Conservation (phyloP, 37 sponge, comb jelly and placozoan species). For the Crambe crambe region DNA sequence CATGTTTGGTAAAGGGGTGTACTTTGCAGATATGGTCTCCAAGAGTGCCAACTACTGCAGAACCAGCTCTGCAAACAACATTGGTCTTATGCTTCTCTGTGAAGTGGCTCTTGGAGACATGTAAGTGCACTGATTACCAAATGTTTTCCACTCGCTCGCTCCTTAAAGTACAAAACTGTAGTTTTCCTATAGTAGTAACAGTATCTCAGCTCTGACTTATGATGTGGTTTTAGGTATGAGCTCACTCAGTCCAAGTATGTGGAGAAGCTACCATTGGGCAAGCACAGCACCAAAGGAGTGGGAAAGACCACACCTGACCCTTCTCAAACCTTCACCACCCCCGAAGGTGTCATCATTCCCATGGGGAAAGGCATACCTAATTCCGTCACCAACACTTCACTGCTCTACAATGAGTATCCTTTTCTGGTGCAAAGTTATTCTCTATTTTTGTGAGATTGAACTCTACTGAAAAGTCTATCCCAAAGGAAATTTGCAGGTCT, state of each 20-base stretch:
- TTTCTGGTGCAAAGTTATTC: too few species aligned
- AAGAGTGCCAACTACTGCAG: slow-evolving; percentile 96
- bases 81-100: slow-evolving; percentile 92
- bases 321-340: slow-evolving; percentile 15
- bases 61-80: slow-evolving; percentile 49
- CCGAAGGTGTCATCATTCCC: slow-evolving; percentile 75
- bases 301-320: slow-evolving; percentile 87
- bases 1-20: slow-evolving; percentile 99
- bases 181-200: too few species aligned
- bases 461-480: too few species aligned
- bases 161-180: too few species aligned
- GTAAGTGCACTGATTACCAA: slow-evolving; percentile 70
- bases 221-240: slow-evolving; percentile 65
- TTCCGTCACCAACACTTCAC: slow-evolving; percentile 52
- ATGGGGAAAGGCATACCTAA: slow-evolving; percentile 57
- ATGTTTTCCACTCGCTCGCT: neutral
- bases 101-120: slow-evolving; percentile 98
- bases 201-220: too few species aligned
- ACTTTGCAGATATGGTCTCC: slow-evolving; percentile 94
- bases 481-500: too few species aligned
- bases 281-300: slow-evolving; percentile 97
- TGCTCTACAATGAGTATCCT: slow-evolving; percentile 99
- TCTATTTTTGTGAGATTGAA: too few species aligned
- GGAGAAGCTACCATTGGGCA: slow-evolving; percentile 85
- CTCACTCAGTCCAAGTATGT: slow-evolving; percentile 69